Evolutionary conservation across 1,140 invertebrate genomes (phyloP).

Genomic region (Drosophila pruinosa): DNA sequence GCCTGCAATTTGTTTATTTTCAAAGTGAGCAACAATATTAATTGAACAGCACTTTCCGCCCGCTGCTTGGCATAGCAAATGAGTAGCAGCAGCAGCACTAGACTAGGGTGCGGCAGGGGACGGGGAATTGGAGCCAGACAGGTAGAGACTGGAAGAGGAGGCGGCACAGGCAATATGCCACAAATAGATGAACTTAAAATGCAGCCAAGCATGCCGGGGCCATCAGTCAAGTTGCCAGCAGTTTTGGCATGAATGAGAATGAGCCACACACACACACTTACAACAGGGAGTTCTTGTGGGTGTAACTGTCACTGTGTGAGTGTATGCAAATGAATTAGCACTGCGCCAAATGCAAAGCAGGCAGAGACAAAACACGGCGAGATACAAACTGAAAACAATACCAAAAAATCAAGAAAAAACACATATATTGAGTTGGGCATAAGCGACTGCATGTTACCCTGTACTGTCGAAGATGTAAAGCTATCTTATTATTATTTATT

Average conservation of each 20-base stretch:
- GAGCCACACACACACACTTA: conserved; percentile 37
- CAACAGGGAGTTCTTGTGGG: conserved; percentile 17
- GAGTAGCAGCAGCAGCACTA: conserved; percentile 1
- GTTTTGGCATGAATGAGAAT: conserved; percentile 71
- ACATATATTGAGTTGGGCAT: background rate
- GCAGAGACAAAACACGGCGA: conserved; percentile 14
- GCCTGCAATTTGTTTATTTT: conserved; percentile 44
- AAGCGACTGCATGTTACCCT: background rate
- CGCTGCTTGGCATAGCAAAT: conserved; percentile 37
- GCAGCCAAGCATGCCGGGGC: conserved; percentile 76
- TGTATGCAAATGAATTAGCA: conserved; percentile 71
- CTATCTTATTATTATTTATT: no score
- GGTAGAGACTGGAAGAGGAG: conserved; percentile 4
- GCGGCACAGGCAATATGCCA: conserved; percentile 31
- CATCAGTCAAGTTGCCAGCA: conserved; percentile 64
- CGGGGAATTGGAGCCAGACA: background rate
- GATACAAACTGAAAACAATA: conserved; percentile 14
- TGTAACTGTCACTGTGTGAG: conserved; percentile 20
- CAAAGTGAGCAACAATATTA: conserved; percentile 48
- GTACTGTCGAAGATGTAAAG: no score
- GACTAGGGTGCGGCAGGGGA: background rate
- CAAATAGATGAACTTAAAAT: conserved; percentile 79
- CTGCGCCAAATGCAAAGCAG: conserved; percentile 66
- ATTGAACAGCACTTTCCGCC: conserved; percentile 44
- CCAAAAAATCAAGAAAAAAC: conserved; percentile 5